phyloP scores from a whole-genome alignment of 2,888 invertebrate species.

The Dysmachus trigonus region DNA sequence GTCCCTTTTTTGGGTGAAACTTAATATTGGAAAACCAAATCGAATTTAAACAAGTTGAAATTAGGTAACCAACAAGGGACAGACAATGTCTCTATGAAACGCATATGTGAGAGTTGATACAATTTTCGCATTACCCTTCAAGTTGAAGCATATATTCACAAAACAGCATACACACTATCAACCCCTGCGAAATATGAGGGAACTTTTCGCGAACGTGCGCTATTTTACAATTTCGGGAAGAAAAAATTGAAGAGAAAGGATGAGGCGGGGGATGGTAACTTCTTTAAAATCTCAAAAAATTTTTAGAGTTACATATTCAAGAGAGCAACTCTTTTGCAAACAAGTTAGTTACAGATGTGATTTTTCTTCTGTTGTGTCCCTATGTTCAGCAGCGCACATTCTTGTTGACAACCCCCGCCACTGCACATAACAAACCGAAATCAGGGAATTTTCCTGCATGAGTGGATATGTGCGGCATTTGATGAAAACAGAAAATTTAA shows the following conservation, averaged over 20 bases:
- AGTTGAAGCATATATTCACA: neutral
- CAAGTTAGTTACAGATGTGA: constrained; percentile 22
- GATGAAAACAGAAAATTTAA: constrained; percentile 41
- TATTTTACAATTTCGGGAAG: constrained; percentile 21
- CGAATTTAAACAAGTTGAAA: constrained; percentile 45
- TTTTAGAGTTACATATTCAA: neutral
- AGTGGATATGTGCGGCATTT: constrained; percentile 23
- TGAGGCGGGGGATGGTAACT: neutral
- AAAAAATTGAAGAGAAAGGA: neutral
- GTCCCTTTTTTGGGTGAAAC: neutral
- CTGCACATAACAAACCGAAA: neutral
- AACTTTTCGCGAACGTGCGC: constrained; percentile 9
- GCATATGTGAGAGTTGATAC: constrained; percentile 26
- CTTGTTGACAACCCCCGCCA: constrained; percentile 12
- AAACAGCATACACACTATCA: neutral
- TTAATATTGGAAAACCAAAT: constrained; percentile 29
- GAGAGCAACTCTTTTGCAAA: neutral
- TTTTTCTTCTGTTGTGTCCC: neutral
- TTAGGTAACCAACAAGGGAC: constrained; percentile 42
- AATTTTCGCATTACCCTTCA: neutral
- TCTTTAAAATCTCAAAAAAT: neutral
- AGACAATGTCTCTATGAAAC: constrained; percentile 19
- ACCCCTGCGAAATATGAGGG: neutral
- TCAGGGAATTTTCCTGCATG: constrained; percentile 32
- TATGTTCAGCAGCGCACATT: neutral